Conservation (phyloP, 2,888 invertebrate species). For the Eupeodes luniger region DNA sequence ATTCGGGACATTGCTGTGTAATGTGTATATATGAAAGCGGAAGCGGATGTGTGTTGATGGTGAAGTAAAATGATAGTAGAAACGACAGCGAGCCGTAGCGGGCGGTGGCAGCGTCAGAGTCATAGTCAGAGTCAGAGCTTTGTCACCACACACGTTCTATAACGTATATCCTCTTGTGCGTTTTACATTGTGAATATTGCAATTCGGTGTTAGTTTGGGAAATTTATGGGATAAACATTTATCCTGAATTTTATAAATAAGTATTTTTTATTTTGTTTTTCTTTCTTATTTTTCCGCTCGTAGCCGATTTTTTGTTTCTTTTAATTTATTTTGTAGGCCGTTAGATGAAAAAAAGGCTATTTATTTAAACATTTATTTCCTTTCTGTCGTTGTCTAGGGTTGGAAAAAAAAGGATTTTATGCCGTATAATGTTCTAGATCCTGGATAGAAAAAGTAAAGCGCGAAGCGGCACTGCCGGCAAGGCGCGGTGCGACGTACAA, state of each 20-base stretch:
- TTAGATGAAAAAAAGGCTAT: conserved; percentile 67
- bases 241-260: conserved; percentile 69
- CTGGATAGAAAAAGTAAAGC: conserved; percentile 36
- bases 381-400: conserved; percentile 33
- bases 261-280: conserved; percentile 46
- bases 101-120: conserved; percentile 49
- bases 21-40: background rate
- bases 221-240: conserved; percentile 75
- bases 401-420: conserved; percentile 55
- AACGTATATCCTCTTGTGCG: conserved; percentile 43
- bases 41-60: background rate
- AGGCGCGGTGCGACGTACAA: too few species aligned
- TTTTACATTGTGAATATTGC: conserved; percentile 61
- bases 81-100: conserved; percentile 51
- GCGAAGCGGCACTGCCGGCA: too few species aligned
- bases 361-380: conserved; percentile 63
- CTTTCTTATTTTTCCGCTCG: conserved; percentile 32
- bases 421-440: conserved; percentile 39
- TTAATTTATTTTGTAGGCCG: conserved; percentile 37
- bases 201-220: conserved; percentile 72
- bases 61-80: conserved; percentile 46
- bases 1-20: background rate
- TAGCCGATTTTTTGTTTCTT: conserved; percentile 53
- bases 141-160: conserved; percentile 69
- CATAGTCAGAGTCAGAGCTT: conserved; percentile 51